Evolutionary conservation across 2,113 vertebrate genomes (phyloP).

Genomic region (Upupa epops): DNA sequence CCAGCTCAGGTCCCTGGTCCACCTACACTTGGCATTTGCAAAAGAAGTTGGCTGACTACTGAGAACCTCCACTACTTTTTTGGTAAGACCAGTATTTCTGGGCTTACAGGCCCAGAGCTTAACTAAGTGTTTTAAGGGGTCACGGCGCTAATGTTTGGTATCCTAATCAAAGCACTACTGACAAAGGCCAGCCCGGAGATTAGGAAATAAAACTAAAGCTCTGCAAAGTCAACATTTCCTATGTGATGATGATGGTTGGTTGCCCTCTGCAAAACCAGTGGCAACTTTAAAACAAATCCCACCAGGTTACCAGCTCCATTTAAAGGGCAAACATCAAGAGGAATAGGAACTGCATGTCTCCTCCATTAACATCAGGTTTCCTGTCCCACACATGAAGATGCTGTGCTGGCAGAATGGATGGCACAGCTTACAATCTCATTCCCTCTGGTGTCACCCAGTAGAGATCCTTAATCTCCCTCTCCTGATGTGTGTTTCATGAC

Average conservation of each 20-base stretch:
- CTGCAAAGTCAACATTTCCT: not conserved
- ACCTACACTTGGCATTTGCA: not conserved
- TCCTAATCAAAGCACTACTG: not conserved
- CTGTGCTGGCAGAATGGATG: not conserved
- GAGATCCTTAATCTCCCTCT: not conserved
- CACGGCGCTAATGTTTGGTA: too few relatives aligned
- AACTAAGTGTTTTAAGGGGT: not conserved
- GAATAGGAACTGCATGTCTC: not conserved
- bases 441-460: not conserved
- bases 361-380: not conserved
- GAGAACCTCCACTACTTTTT: not conserved
- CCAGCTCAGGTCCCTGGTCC: not conserved
- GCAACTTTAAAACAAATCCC: not conserved
- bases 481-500: not conserved
- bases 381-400: not conserved
- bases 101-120: not conserved
- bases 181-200: not conserved
- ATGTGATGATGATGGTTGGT: not conserved
- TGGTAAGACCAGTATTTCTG: not conserved
- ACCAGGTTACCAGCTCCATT: not conserved
- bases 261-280: not conserved
- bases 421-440: not conserved
- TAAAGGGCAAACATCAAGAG: not conserved
- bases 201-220: not conserved
- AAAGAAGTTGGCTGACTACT: not conserved